Conservation (phyloP, 2,888 invertebrate genomes). For the Diploptera punctata region DNA sequence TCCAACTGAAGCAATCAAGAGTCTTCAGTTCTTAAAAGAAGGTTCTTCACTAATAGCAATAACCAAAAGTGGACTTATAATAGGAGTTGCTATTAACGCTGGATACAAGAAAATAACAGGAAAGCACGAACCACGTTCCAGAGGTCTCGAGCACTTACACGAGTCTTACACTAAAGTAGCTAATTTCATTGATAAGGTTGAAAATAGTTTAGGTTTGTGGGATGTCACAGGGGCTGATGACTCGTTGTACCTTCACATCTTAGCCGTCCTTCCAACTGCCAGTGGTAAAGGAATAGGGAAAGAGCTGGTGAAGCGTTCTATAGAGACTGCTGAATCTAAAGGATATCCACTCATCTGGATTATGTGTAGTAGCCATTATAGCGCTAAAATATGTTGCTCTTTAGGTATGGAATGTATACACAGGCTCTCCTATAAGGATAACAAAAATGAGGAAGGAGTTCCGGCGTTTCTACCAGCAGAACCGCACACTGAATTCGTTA, state of each 20-base stretch:
- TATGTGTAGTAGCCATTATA: not conserved
- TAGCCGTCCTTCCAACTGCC: not conserved
- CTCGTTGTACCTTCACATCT: not conserved
- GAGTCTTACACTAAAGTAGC: not conserved
- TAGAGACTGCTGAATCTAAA: not conserved
- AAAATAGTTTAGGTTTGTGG: not conserved
- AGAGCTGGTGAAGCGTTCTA: not conserved
- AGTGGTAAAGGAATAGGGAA: not conserved
- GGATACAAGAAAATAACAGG: not conserved
- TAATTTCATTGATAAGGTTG: not conserved
- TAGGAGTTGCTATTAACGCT: constrained; percentile 33
- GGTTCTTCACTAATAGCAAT: constrained; percentile 18
- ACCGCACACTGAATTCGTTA: not conserved
- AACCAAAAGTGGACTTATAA: constrained; percentile 5
- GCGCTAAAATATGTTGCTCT: not conserved
- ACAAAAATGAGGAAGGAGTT: not conserved
- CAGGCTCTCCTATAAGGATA: not conserved
- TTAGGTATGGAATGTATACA: not conserved
- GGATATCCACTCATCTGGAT: not conserved
- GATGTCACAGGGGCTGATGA: not conserved
- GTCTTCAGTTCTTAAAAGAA: constrained; percentile 9
- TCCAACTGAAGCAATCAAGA: not conserved
- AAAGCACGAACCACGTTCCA: not conserved
- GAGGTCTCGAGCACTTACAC: not conserved
- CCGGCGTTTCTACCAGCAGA: not conserved